Evolutionary conservation across 2,797 vertebrate genomes (phyloP).

Genomic region (Eurystomus glaucurus): DNA sequence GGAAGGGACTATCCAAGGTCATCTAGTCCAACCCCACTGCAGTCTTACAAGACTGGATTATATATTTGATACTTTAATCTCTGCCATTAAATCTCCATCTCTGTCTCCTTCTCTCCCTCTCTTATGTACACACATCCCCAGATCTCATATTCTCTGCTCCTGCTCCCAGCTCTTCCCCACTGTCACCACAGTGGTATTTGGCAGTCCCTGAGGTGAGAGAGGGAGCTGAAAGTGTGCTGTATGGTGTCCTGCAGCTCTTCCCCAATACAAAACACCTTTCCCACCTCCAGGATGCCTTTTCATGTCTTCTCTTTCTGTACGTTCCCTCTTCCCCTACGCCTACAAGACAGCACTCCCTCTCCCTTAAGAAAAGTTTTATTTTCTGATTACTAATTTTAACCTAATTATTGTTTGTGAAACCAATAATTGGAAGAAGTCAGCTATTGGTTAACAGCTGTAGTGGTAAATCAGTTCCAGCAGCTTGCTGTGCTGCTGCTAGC

Average conservation of each 20-base stretch:
- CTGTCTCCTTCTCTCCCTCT: neutral
- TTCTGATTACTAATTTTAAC: slow-evolving; percentile 53
- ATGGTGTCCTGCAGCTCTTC: neutral
- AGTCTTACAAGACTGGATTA: neutral
- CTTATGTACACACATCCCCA: neutral
- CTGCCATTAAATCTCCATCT: neutral
- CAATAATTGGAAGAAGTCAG: slow-evolving; percentile 45
- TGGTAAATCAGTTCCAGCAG: slow-evolving; percentile 64
- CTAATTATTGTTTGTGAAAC: slow-evolving; percentile 47
- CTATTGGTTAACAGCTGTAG: slow-evolving; percentile 43
- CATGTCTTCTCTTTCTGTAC: neutral
- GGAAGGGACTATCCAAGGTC: no score
- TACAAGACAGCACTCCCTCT: neutral
- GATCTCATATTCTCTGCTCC: neutral
- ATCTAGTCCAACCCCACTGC: no score
- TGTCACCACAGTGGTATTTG: slow-evolving; percentile 50
- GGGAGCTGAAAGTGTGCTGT: neutral
- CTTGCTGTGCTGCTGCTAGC: slow-evolving; percentile 48
- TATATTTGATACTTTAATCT: neutral
- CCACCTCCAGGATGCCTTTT: neutral
- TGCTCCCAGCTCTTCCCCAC: neutral
- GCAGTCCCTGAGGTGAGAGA: slow-evolving; percentile 23
- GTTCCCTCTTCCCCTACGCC: neutral
- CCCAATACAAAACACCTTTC: slow-evolving; percentile 35
- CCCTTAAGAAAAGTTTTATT: neutral